These are phyloP conservation scores for Zelostemma sp. DNA, from an alignment of 1,140 invertebrate genomes.

Conservation along the genomic window DNA sequence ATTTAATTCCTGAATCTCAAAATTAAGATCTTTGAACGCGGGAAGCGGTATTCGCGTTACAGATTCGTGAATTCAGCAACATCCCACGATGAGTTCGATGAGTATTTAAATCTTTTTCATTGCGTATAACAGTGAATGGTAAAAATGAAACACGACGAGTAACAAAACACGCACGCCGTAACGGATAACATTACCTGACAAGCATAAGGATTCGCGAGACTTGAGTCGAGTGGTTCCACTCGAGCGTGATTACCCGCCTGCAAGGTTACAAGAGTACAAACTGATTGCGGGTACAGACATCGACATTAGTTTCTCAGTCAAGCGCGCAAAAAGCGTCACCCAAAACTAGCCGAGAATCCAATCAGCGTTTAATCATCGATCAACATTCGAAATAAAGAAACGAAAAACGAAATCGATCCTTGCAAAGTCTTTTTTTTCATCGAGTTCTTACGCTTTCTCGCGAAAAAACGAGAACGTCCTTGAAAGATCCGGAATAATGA, in stretches of 20 bases:
- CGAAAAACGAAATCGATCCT: no score
- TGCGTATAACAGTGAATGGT: slow-evolving; percentile 40
- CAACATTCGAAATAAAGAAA: no score
- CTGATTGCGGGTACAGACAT: slow-evolving; percentile 44
- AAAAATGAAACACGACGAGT: slow-evolving; percentile 50
- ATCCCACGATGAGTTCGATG: slow-evolving; percentile 21
- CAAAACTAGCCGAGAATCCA: no score
- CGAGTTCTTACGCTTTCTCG: no score
- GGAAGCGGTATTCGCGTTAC: neutral
- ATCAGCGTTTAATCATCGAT: no score
- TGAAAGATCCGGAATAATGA: no score
- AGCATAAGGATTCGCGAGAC: slow-evolving; percentile 51
- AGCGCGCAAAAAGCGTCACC: no score
- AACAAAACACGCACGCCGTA: slow-evolving; percentile 49
- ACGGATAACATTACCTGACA: slow-evolving; percentile 55
- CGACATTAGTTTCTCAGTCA: slow-evolving; percentile 30
- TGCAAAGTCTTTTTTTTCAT: no score
- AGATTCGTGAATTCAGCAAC: slow-evolving; percentile 10
- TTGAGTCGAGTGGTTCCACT: slow-evolving; percentile 50
- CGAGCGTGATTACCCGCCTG: slow-evolving; percentile 50
- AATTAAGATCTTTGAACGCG: no score
- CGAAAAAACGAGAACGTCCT: no score
- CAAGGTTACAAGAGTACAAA: slow-evolving; percentile 49
- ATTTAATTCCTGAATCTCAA: no score
- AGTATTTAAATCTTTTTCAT: slow-evolving; percentile 33